These are phyloP conservation scores for Pogona vitticeps DNA, from an alignment of 2,113 vertebrate genomes.

Conservation along the genomic window DNA sequence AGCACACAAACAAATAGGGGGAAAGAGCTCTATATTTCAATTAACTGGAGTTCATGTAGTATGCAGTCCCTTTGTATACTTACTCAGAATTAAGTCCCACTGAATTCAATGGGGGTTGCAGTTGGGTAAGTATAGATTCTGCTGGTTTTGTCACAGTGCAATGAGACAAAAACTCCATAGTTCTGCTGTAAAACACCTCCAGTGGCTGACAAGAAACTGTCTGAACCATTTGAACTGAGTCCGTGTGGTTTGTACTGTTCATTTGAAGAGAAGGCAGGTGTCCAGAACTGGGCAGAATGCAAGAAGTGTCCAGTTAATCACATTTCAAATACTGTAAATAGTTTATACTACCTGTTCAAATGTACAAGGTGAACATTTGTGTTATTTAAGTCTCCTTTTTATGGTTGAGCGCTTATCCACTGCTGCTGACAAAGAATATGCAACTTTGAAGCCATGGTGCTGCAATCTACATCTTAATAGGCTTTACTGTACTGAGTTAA, in stretches of 20 bases:
- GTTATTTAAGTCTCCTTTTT: background rate
- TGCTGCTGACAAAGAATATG: conserved; percentile 12
- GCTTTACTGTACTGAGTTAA: background rate
- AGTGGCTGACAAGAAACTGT: background rate
- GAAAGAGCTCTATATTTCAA: too few relatives aligned
- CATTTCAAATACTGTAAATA: background rate
- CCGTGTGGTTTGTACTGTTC: background rate
- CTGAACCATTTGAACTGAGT: background rate
- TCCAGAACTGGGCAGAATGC: too few relatives aligned
- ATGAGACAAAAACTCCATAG: too few relatives aligned
- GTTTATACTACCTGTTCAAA: too few relatives aligned
- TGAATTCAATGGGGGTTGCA: too few relatives aligned
- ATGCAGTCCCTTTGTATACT: too few relatives aligned
- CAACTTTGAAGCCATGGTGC: background rate
- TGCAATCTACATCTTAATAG: too few relatives aligned
- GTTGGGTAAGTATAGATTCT: background rate
- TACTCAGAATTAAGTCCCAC: background rate
- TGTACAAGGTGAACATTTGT: background rate
- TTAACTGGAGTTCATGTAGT: too few relatives aligned
- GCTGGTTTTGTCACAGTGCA: too few relatives aligned
- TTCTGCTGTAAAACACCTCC: background rate
- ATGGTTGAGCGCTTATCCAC: background rate
- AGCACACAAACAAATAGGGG: background rate
- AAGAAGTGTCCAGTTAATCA: background rate
- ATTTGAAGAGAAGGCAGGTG: background rate